Evolutionary conservation across 2,797 vertebrate species (phyloP).

Genomic region (Kryptolebias ocellatus): DNA sequence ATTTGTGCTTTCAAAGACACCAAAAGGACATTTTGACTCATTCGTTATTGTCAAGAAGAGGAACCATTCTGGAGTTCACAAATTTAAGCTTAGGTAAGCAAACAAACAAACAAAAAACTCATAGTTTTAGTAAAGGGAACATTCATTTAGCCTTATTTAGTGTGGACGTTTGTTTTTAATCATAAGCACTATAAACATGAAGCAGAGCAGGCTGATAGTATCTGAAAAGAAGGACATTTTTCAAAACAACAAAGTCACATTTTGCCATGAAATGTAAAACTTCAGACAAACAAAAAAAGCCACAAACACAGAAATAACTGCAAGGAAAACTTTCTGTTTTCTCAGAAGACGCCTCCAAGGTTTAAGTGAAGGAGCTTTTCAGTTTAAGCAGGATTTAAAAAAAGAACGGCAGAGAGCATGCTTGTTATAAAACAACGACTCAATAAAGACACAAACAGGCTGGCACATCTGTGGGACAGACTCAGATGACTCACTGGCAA

Average conservation of each 20-base stretch:
- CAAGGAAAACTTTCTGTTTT: neutral
- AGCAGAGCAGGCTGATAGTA: conserved; percentile 4
- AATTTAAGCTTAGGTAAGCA: conserved; percentile 31
- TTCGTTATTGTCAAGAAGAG: conserved; percentile 62
- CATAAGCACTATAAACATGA: conserved; percentile 19
- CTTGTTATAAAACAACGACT: conserved; percentile 36
- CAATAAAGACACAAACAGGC: conserved; percentile 33
- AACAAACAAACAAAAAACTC: conserved; percentile 39
- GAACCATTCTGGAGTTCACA: conserved; percentile 42
- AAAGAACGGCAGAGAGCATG: conserved; percentile 30
- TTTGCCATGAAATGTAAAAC: conserved; percentile 15
- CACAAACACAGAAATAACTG: conserved; percentile 24
- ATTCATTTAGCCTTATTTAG: conserved; percentile 30
- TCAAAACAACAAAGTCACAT: conserved; percentile 4
- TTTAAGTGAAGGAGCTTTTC: conserved; percentile 10
- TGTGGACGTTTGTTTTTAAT: conserved; percentile 32
- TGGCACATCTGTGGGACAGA: conserved; percentile 70
- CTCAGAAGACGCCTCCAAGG: conserved; percentile 17
- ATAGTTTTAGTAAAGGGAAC: conserved; percentile 28
- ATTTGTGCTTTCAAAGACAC: conserved; percentile 65
- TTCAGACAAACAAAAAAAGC: conserved; percentile 7
- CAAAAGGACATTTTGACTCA: conserved; percentile 85
- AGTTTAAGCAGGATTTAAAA: conserved; percentile 29
- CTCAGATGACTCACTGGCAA: conserved; percentile 59
- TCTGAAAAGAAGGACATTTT: conserved; percentile 11